These are phyloP conservation scores for Gavialis gangeticus DNA, from an alignment of 2,113 vertebrate species.

Conservation along the genomic window DNA sequence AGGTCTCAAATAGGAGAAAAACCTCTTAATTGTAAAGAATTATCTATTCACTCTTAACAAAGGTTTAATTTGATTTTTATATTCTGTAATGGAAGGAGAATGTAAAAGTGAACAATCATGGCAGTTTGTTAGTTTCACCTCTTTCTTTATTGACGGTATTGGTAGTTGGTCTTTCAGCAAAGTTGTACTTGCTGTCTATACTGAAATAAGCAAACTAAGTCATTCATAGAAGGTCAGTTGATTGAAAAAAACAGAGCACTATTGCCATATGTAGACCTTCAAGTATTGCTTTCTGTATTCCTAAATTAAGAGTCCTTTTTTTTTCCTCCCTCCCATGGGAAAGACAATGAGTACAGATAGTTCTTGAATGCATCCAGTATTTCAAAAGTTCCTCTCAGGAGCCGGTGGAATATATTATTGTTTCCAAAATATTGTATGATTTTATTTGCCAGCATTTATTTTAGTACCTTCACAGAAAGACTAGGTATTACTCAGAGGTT, in stretches of 20 bases:
- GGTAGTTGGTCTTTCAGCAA: background rate
- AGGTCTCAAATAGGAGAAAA: background rate
- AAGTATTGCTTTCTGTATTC: background rate
- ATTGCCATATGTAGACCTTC: conserved; percentile 1
- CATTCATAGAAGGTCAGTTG: background rate
- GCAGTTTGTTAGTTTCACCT: background rate
- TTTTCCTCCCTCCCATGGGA: background rate
- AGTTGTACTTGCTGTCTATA: accelerated
- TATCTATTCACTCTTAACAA: background rate
- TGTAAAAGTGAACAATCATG: background rate
- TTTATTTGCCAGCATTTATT: background rate
- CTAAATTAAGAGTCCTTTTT: background rate
- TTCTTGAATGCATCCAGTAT: background rate
- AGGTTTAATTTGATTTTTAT: background rate
- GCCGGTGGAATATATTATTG: background rate
- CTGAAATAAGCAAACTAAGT: background rate
- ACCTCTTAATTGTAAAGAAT: background rate
- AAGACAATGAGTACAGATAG: background rate
- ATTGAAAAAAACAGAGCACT: background rate
- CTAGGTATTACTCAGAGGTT: background rate
- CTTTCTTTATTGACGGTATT: background rate
- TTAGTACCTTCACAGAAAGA: background rate
- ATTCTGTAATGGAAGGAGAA: background rate
- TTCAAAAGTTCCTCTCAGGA: background rate
- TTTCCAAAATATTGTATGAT: background rate